Percentiles rank a stretch among this genome's conserved stretches.
Evolutionary conservation across 2,888 invertebrate species (phyloP).

Genomic region (Rhagonycha fulva): DNA sequence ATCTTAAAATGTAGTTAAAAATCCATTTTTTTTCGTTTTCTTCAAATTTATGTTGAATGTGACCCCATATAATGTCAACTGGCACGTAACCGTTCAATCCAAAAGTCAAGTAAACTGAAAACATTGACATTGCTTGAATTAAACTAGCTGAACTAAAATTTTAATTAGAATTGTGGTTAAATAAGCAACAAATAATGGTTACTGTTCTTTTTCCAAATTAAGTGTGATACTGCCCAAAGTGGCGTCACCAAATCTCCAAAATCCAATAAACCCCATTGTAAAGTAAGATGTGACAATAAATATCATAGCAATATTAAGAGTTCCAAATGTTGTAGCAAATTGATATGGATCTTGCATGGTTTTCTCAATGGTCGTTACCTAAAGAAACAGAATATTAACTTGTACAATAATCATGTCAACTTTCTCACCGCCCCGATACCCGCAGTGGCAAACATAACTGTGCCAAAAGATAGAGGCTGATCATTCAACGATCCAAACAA

Average conservation of each 20-base stretch:
- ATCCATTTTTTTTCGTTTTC: not conserved
- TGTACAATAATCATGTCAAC: not conserved
- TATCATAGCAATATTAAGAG: conserved; percentile 80
- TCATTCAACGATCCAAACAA: conserved; percentile 67
- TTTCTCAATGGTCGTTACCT: conserved; percentile 72
- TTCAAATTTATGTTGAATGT: not conserved
- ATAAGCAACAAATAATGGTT: not conserved
- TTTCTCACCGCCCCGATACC: conserved; percentile 79
- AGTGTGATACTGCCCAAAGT: conserved; percentile 80
- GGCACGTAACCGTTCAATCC: not conserved
- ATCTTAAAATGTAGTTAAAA: not conserved
- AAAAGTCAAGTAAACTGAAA: not conserved
- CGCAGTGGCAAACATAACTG: conserved; percentile 93
- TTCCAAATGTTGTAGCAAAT: conserved; percentile 77
- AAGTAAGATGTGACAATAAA: conserved; percentile 78
- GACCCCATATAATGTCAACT: not conserved
- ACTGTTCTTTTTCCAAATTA: conserved; percentile 61
- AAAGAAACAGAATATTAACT: not conserved
- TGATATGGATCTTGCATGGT: conserved; percentile 83
- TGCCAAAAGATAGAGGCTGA: conserved; percentile 93
- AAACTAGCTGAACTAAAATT: not conserved
- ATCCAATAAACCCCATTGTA: conserved; percentile 81
- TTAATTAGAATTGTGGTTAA: not conserved
- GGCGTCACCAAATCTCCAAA: conserved; percentile 73
- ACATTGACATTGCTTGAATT: not conserved